Base-by-base conservation (phyloP, 1,140 invertebrate species). In the Aporrectodea caliginosa region DNA sequence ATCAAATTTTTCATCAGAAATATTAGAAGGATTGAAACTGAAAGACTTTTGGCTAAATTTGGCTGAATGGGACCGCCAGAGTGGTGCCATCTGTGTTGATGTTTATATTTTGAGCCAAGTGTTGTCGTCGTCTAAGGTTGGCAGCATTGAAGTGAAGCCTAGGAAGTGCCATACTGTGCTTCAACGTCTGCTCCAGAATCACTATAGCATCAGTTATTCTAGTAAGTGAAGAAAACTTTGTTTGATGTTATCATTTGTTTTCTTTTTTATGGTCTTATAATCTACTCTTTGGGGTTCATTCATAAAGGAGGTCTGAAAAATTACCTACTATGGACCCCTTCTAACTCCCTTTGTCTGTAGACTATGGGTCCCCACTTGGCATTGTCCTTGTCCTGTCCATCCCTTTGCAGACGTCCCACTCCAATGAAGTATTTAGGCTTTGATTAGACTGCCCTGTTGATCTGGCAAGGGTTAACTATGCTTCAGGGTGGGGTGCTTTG, bases 21-120 rank as follows among this genome's bases (percentile, higher is more conserved):
- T 79, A 31, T 72, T 83, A n/a, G 68, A 75, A 70, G 72, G n/a
- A 1, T 12, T 79, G 29, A 68, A 77, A 30, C 27, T 77, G 27
- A 68, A 68, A 30, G 27, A 43, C n/a, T 77, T 77, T 68, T 77
- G 22, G 16, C 31, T 77, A 2, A 68, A 16, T 6, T 33, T 6
- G 2, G 16, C 31, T 27, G 35, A 16, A 2, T 68, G 43, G 31
- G 16, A 77, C 35, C 1, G 6, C 2, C 2, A 6, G 35, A 29
- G 2, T 33, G 6, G 58, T 14, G n/a, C 16, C 22, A 43, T 68
- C 32, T 43, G 2, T 27, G 75, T 77, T 27, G 70, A 58, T 58
- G 43, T 58, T 58, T 58, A 12, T 58, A 22, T 58, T 22, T 6
- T 58, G 43, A 22, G 22, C 6, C 43, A 58, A 22, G 22, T 58